Conservation (phyloP, 2,797 vertebrate species). For the Leucoraja ocellata region DNA sequence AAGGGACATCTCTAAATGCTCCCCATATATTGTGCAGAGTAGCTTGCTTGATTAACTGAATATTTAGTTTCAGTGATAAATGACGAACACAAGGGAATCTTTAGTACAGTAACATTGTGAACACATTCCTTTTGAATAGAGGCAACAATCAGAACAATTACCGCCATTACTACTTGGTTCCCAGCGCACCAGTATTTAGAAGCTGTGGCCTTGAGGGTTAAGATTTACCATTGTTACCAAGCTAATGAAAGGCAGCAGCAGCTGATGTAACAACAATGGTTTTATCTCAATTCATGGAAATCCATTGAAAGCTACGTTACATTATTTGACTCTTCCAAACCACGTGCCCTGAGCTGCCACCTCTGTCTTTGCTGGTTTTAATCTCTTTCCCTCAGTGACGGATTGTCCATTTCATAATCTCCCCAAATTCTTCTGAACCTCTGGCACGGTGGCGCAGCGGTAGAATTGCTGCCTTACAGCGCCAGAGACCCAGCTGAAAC, state of each 20-base stretch:
- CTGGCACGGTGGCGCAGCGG: too few species aligned
- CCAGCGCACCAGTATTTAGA: not conserved
- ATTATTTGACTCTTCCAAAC: not conserved
- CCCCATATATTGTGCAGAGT: not conserved
- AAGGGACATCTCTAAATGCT: not conserved
- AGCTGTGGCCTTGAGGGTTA: not conserved
- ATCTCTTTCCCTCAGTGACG: not conserved
- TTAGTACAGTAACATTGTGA: not conserved
- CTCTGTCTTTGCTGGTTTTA: not conserved
- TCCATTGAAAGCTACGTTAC: not conserved
- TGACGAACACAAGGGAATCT: not conserved
- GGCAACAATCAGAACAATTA: not conserved
- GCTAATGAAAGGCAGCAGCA: not conserved
- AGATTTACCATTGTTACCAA: not conserved
- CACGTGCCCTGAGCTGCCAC: too few species aligned
- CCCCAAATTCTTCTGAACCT: too few species aligned
- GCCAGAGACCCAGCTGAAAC: too few species aligned
- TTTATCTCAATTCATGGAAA: not conserved
- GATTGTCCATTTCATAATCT: too few species aligned
- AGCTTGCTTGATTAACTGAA: conserved; percentile 4
- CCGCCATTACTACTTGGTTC: not conserved
- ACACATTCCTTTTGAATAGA: not conserved
- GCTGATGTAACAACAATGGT: not conserved
- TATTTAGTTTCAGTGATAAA: not conserved
- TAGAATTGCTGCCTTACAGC: too few species aligned